phyloP scores from a whole-genome alignment of 2,888 invertebrate genomes.

The Tachina lurida region DNA sequence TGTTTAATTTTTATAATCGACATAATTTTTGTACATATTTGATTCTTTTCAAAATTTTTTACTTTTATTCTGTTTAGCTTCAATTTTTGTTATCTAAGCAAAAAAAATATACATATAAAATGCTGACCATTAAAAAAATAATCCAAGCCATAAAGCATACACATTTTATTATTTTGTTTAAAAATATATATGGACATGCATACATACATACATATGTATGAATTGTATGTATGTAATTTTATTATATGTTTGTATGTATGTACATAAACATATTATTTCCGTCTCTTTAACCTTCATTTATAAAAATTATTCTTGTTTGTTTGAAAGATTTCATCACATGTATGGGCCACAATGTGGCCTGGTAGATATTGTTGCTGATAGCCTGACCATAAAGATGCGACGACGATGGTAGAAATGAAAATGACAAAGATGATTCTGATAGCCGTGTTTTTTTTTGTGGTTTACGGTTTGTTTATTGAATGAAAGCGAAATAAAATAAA shows the following conservation, averaged over 20 bases:
- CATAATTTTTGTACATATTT: neutral
- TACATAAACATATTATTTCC: slow-evolving; percentile 50
- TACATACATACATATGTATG: neutral
- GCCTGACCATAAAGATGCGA: neutral
- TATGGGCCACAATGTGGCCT: slow-evolving; percentile 17
- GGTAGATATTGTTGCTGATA: slow-evolving; percentile 6
- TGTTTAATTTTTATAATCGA: neutral
- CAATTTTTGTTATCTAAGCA: too few relatives aligned
- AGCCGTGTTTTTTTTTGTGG: slow-evolving; percentile 30
- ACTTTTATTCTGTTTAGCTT: neutral
- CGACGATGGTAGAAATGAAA: neutral
- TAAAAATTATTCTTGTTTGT: slow-evolving; percentile 46
- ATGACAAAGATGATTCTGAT: slow-evolving; percentile 23
- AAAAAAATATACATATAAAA: neutral
- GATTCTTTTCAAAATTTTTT: neutral
- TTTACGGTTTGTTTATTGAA: slow-evolving; percentile 39
- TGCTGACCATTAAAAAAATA: slow-evolving; percentile 37
- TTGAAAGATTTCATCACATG: slow-evolving; percentile 48
- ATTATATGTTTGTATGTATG: neutral
- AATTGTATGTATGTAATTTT: too few relatives aligned
- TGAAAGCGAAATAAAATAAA: slow-evolving; percentile 12
- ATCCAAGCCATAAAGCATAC: slow-evolving; percentile 27
- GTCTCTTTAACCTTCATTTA: slow-evolving; percentile 63
- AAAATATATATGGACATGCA: neutral
- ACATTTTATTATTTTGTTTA: neutral